These are phyloP conservation scores for Grallaria varia DNA, from an alignment of 2,113 vertebrate species.

Conservation along the genomic window DNA sequence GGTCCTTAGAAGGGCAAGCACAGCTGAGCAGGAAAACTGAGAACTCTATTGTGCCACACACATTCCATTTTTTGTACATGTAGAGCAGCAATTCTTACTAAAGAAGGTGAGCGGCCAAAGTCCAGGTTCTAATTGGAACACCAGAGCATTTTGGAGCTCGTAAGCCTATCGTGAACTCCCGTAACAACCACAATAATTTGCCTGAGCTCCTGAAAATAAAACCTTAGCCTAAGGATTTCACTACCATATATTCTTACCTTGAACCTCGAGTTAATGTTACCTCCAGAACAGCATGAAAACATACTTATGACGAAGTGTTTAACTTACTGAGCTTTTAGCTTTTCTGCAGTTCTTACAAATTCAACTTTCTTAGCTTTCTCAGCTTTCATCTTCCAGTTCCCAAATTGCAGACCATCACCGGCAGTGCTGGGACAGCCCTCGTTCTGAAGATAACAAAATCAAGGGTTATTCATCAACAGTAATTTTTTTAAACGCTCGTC, in stretches of 20 bases:
- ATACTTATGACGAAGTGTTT: not conserved
- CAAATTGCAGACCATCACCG: constrained; percentile 36
- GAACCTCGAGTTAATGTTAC: not conserved
- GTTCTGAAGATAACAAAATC: constrained; percentile 58
- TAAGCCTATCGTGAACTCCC: not conserved
- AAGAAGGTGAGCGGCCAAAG: not conserved
- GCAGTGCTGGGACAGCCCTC: constrained; percentile 50
- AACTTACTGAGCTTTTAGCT: constrained; percentile 82
- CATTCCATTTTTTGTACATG: not conserved
- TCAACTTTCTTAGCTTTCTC: constrained; percentile 70
- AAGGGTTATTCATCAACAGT: not conserved
- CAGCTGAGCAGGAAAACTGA: not conserved
- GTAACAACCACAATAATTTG: not conserved
- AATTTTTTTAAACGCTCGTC: not conserved
- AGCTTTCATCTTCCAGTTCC: constrained; percentile 66
- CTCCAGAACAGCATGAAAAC: not conserved
- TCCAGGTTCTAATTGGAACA: not conserved
- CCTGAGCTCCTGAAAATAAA: not conserved
- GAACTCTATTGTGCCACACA: not conserved
- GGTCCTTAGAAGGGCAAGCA: not conserved
- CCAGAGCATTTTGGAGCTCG: not conserved
- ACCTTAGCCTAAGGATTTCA: not conserved
- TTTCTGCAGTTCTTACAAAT: constrained; percentile 81
- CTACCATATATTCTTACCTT: not conserved
- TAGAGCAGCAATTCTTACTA: not conserved